Base-by-base conservation (phyloP, 2,797 vertebrate genomes). In the Merluccius polli region DNA sequence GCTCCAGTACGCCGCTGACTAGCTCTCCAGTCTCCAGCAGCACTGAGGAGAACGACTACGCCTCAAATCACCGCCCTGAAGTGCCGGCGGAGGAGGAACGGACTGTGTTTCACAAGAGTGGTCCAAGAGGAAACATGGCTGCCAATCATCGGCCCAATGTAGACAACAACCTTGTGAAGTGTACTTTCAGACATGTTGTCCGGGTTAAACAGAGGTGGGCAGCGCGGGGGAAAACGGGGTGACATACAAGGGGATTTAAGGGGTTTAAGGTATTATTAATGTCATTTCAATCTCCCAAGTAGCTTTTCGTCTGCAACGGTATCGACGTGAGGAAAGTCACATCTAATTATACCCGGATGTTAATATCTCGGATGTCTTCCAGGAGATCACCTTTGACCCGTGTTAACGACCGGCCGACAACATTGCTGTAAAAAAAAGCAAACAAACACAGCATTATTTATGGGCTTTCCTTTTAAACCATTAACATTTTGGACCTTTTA, bases 401-500 rank as follows among this genome's bases (percentile, higher is more conserved):
- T 52, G 41, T 48, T 16, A 52, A 52, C 18, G 48, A 52, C 18
- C 21, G 11, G 6, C 65, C 11, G 27, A 70, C 18, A 33, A 70
- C 41, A 16, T 3, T 44, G 13, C 16, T 44, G 1, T 44, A 38
- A 18, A 44, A 44, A 15, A 44, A 44, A n/a, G n/a, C n/a, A 67
- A 67, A 63, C 24, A 41, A 27, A 78, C 30, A 77, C 73, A 81
- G 30, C 32, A 59, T 0, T 29, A 30, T 36, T 75, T 78, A 44
- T 75, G 70, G 36, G 78, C 38, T 70, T 30, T 70, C 30, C 29
- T 70, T 8, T 21, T 33, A 32, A 21, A 31, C 36, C 36, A 11
- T 38, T 38, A 12, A 63, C 78, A 27, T 72, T 78, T 68, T 78
- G 78, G 29, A 48, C 13, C 38, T 48, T 78, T 75, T 33, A 74